Base-by-base conservation (phyloP, 64 coral and sea anemone genomes). In the Platygyra sinensis region DNA sequence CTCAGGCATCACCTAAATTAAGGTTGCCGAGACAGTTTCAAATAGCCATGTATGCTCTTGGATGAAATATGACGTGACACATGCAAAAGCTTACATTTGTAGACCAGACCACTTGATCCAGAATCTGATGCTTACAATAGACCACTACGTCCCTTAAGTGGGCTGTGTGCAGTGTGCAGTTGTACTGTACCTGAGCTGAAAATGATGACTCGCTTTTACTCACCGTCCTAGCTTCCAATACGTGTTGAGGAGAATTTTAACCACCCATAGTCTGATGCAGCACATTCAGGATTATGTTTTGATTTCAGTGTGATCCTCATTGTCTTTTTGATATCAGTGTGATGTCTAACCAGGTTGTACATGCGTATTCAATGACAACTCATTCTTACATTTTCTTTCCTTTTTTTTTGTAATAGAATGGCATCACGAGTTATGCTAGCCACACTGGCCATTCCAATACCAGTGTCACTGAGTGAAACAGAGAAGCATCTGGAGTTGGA, bases 401-500 rank as follows among this genome's bases (percentile, higher is more conserved):
- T 52, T 86, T 75, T 60, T 22, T 78, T 74, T n/a, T n/a, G n/a
- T n/a, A n/a, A n/a, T 65, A 98, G 96, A 67, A 98, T 95, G 94
- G 91, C 96, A 17, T 93, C 96, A 5, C 88, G 90, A 79, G 91
- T 98, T 10, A 15, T 98, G 36, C 59, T 98, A 18, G 86, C 96
- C 33, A 95, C 93, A 8, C 80, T 98, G 24, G 82, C 96, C 28
- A 85, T 98, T 55, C 96, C 96, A 57, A 93, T 98, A 30, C 86
- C 93, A 39, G 93, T 98, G 49, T 74, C 96, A 24, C 84, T 95
- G 33, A 98, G 93, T 88, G 94, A 98, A 20, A 95, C 96, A 59
- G 96, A 98, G 61, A 98, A 93, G 62, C 95, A 93, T 75, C 81
- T 98, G 80, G 94, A 95, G 75, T 78, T 93, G 30, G 96, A 98